phyloP scores from a whole-genome alignment of 2,113 vertebrate species.

The Etia nguti region DNA sequence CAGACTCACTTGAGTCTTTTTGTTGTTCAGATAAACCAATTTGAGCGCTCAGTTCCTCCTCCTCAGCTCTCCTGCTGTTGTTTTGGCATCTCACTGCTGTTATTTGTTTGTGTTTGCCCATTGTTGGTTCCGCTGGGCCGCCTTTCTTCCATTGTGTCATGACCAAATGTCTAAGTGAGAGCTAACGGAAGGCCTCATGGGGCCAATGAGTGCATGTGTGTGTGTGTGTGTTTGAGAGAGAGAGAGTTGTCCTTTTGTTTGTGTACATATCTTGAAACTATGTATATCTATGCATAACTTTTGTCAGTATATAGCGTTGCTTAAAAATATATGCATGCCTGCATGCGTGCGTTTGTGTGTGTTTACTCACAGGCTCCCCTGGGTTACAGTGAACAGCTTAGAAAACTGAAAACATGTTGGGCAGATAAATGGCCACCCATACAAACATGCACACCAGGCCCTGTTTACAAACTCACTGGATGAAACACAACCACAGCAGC shows the following conservation, averaged over 20 bases:
- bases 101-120: slow-evolving; percentile 65
- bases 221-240: neutral
- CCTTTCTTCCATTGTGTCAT: slow-evolving; percentile 57
- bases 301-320: neutral
- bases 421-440: slow-evolving; percentile 48
- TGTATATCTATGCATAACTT: neutral
- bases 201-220: slow-evolving; percentile 16
- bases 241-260: neutral
- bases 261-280: neutral
- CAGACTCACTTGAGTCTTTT: neutral
- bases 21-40: neutral
- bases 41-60: neutral
- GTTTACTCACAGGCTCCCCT: slow-evolving; percentile 11
- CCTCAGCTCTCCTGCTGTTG: slow-evolving; percentile 31
- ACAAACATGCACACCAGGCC: slow-evolving; percentile 14
- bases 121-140: slow-evolving; percentile 65
- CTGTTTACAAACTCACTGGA: slow-evolving; percentile 47
- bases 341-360: neutral
- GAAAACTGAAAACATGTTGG: slow-evolving; percentile 4
- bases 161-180: slow-evolving; percentile 43
- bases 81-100: slow-evolving; percentile 57
- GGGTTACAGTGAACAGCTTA: slow-evolving; percentile 29
- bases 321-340: neutral
- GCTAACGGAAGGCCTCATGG: slow-evolving; percentile 59
- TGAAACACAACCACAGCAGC: slow-evolving; percentile 42